A percentile compares a stretch with the other conserved stretches of the same genome.
These are phyloP conservation scores for Mormyrops boulengeri DNA, from an alignment of 2,797 vertebrate genomes.

Conservation along the genomic window DNA sequence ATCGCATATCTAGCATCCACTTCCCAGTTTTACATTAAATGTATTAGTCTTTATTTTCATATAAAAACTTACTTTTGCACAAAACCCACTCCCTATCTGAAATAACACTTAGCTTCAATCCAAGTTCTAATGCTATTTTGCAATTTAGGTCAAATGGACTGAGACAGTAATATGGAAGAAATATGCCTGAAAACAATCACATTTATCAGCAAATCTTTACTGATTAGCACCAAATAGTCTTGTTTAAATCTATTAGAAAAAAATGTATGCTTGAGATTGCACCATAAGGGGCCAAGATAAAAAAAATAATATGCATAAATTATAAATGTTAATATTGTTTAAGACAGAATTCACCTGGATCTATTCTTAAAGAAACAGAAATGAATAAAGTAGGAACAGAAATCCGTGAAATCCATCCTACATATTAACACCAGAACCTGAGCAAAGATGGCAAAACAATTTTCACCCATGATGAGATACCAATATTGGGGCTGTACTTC, in stretches of 20 bases:
- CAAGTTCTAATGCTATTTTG: background rate
- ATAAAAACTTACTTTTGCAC: background rate
- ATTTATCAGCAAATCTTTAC: background rate
- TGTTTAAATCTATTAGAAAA: background rate
- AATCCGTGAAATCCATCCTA: background rate
- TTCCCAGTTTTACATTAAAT: background rate
- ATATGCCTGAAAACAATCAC: slow-evolving; percentile 41
- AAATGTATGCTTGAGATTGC: background rate
- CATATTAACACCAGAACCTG: background rate
- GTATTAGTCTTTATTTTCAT: background rate
- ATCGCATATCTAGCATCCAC: background rate
- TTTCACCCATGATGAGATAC: background rate
- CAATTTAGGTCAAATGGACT: slow-evolving; percentile 55
- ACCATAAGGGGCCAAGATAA: background rate
- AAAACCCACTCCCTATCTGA: background rate
- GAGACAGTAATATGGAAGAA: slow-evolving; percentile 52
- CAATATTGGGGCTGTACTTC: background rate
- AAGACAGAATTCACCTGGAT: background rate
- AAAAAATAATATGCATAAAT: background rate
- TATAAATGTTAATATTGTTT: background rate
- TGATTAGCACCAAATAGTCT: background rate
- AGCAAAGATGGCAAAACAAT: background rate
- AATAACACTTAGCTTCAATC: background rate
- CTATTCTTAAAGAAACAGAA: background rate
- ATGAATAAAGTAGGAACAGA: background rate